These are phyloP conservation scores for Falco novaeseelandiae DNA, from an alignment of 2,797 vertebrate genomes.

Conservation along the genomic window DNA sequence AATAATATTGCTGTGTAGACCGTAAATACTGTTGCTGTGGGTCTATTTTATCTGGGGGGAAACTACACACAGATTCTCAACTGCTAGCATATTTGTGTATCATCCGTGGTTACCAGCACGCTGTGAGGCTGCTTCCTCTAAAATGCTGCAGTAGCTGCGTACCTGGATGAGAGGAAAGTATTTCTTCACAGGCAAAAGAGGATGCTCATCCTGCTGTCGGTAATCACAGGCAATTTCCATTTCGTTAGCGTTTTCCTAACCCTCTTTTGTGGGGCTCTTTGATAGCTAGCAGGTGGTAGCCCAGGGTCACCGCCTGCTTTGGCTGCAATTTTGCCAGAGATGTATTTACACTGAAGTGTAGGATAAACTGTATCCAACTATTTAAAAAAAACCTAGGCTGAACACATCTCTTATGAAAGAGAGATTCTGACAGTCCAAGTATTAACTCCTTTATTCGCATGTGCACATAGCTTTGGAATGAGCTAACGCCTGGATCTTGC, in stretches of 20 bases:
- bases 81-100: background rate
- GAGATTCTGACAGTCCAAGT: background rate
- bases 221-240: slow-evolving; percentile 27
- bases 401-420: background rate
- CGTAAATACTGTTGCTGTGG: slow-evolving; percentile 53
- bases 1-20: slow-evolving; percentile 60
- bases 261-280: background rate
- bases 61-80: slow-evolving; percentile 23
- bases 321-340: slow-evolving; percentile 24
- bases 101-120: background rate
- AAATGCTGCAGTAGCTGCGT: background rate
- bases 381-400: background rate
- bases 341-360: background rate
- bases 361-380: background rate
- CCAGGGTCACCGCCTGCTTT: slow-evolving; percentile 39
- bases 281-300: background rate
- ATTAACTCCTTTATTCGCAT: slow-evolving; percentile 11
- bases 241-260: slow-evolving; percentile 12
- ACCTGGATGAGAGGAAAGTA: slow-evolving; percentile 39
- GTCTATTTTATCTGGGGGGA: slow-evolving; percentile 46
- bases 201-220: slow-evolving; percentile 14
- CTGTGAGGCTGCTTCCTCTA: background rate
- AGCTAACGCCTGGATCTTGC: slow-evolving; percentile 64
- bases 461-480: slow-evolving; percentile 57
- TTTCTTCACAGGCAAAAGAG: slow-evolving; percentile 55